Evolutionary conservation across 2,113 vertebrate species (phyloP).

Genomic region (Oreochromis spilurus): DNA sequence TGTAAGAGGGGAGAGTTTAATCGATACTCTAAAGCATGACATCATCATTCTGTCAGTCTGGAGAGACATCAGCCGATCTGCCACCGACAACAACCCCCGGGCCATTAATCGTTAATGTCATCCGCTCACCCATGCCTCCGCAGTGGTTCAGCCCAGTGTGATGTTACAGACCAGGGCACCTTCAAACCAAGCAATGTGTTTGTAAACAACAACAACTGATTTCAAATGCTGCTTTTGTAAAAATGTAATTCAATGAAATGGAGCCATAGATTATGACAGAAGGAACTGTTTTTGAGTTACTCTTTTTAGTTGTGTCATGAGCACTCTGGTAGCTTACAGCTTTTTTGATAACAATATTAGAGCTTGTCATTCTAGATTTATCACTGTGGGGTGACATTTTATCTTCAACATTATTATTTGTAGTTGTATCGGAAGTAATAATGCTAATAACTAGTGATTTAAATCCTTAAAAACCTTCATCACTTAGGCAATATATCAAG

Average conservation of each 20-base stretch:
- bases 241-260: neutral
- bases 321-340: neutral
- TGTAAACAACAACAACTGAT: conserved; percentile 37
- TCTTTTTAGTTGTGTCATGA: neutral
- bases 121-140: conserved; percentile 25
- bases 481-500: neutral
- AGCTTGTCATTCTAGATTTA: neutral
- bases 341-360: neutral
- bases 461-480: neutral
- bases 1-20: conserved; percentile 44
- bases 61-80: conserved; percentile 51
- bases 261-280: neutral
- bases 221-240: neutral
- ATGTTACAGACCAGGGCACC: conserved; percentile 51
- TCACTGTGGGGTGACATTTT: neutral
- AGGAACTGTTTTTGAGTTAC: neutral
- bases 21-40: conserved; percentile 64
- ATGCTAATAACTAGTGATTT: neutral
- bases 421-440: neutral
- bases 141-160: conserved; percentile 3
- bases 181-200: conserved; percentile 25
- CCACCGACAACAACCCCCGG: conserved; percentile 54
- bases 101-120: conserved; percentile 63
- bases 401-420: neutral
- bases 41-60: conserved; percentile 59